A percentile compares a stretch with the other conserved stretches of the same genome.
Evolutionary conservation across 2,888 invertebrate species (phyloP).

Genomic region (Tanytarsus gracilentus): DNA sequence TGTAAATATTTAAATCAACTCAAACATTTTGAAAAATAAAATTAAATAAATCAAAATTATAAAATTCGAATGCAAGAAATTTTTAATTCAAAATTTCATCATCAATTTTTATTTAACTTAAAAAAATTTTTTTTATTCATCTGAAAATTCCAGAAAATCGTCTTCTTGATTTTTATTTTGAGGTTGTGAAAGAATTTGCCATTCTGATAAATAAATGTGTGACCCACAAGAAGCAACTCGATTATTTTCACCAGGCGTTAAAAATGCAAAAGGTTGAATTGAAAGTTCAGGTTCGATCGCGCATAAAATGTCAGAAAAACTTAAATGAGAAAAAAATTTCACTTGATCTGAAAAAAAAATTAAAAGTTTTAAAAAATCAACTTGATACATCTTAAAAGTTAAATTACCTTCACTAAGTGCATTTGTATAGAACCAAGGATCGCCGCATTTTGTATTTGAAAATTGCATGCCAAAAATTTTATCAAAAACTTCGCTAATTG

Average conservation of each 20-base stretch:
- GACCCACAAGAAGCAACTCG: background rate
- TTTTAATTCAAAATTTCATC: no score
- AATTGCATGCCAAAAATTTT: background rate
- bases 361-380: background rate
- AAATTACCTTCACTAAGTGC: background rate
- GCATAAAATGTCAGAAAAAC: background rate
- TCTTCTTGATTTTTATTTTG: no score
- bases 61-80: no score
- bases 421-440: slow-evolving; percentile 16
- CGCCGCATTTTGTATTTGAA: background rate
- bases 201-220: no score
- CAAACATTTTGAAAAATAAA: no score
- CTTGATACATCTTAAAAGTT: no score
- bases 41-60: no score
- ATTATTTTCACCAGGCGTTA: background rate
- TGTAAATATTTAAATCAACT: no score
- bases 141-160: no score
- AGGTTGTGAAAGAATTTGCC: no score
- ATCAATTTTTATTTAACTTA: no score
- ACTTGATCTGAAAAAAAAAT: slow-evolving; percentile 4
- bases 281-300: background rate
- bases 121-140: no score
- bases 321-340: background rate
- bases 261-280: background rate
- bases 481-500: background rate